A percentile compares a stretch with the other conserved stretches of the same genome.
Conservation (phyloP, 2,888 invertebrate genomes). For the Merodon equestris region DNA sequence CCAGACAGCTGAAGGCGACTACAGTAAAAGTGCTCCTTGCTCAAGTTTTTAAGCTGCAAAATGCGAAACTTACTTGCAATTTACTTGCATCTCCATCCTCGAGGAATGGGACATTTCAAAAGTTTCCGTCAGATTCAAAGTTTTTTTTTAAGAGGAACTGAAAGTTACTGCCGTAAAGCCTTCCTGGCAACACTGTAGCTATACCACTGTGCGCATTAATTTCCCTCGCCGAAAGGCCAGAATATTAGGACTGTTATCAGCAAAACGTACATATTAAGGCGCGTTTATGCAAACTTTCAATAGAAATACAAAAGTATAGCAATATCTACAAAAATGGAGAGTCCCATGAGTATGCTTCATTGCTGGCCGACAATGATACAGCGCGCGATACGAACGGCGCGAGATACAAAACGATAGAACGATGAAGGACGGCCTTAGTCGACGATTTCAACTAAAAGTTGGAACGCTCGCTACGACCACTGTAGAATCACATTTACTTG, state of each 20-base stretch:
- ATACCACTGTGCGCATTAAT: neutral
- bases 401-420: too few relatives aligned
- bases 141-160: too few relatives aligned
- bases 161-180: too few relatives aligned
- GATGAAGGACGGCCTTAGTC: neutral
- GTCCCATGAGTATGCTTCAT: conserved; percentile 17
- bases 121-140: too few relatives aligned
- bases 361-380: conserved; percentile 12
- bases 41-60: too few relatives aligned
- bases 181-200: conserved; percentile 11
- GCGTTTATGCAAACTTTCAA: conserved; percentile 8
- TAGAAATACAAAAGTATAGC: neutral
- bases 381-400: too few relatives aligned
- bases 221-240: neutral
- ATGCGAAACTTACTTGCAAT: too few relatives aligned
- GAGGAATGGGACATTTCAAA: too few relatives aligned
- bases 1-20: too few relatives aligned
- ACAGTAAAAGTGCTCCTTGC: too few relatives aligned
- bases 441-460: conserved; percentile 16
- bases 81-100: too few relatives aligned
- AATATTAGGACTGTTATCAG: conserved; percentile 14
- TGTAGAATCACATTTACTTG: conserved; percentile 53
- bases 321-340: conserved; percentile 3
- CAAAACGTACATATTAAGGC: conserved; percentile 13
- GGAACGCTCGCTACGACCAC: conserved; percentile 3